Conservation (phyloP, 2,888 invertebrate species). For the Pelosia muscerda region DNA sequence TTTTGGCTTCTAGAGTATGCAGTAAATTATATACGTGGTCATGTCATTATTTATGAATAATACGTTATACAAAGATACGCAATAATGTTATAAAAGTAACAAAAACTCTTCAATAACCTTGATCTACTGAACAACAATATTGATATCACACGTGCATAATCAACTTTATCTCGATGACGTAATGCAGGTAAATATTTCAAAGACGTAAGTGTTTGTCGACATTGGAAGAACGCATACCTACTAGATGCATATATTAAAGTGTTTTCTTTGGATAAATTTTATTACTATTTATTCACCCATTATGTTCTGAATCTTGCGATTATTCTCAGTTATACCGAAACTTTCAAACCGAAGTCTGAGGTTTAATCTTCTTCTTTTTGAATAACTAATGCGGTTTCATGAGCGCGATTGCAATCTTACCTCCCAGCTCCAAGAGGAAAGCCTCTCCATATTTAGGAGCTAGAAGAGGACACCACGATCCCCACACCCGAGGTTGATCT, state of each 20-base stretch:
- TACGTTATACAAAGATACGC: no score
- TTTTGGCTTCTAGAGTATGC: no score
- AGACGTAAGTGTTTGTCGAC: neutral
- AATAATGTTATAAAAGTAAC: neutral
- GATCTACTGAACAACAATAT: neutral
- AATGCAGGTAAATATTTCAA: conserved; percentile 12
- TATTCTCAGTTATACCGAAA: neutral
- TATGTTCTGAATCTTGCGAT: no score
- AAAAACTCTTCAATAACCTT: neutral
- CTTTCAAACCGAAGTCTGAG: neutral
- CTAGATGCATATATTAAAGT: neutral
- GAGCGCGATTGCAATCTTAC: neutral
- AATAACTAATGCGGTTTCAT: neutral
- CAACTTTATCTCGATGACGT: conserved; percentile 8
- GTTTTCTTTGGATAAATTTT: neutral
- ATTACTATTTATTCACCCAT: neutral
- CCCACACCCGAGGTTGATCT: no score
- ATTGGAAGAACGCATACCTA: neutral
- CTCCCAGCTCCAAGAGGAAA: neutral
- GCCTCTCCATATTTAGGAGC: no score
- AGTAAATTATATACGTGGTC: no score
- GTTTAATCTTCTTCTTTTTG: neutral
- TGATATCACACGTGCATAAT: conserved; percentile 6
- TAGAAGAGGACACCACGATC: no score
- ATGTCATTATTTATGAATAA: no score